phyloP scores from a whole-genome alignment of 2,888 invertebrate genomes.

The Melanotus villosus region DNA sequence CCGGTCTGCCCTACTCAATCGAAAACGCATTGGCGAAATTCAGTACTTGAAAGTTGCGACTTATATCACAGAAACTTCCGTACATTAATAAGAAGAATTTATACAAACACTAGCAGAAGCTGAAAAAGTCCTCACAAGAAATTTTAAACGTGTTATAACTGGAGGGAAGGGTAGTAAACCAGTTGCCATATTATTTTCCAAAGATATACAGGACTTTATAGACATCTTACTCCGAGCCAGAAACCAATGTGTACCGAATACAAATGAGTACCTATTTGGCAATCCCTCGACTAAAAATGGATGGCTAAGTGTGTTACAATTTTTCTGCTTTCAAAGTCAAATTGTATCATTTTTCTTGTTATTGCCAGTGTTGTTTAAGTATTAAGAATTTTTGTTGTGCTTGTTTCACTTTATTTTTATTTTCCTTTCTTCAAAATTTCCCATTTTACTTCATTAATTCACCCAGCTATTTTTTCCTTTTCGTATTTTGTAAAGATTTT shows the following conservation, averaged over 20 bases:
- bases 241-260: conserved; percentile 38
- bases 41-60: conserved; percentile 40
- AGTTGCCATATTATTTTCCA: conserved; percentile 50
- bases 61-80: conserved; percentile 19
- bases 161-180: conserved; percentile 49
- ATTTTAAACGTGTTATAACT: conserved; percentile 50
- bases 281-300: conserved; percentile 45
- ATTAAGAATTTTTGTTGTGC: too few species aligned
- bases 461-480: too few species aligned
- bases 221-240: conserved; percentile 42
- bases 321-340: too few species aligned
- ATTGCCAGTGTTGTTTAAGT: too few species aligned
- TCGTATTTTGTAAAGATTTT: too few species aligned
- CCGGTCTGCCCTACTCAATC: too few species aligned
- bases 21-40: conserved; percentile 46
- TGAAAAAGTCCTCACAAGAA: conserved; percentile 45
- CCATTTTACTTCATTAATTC: too few species aligned
- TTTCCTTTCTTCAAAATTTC: too few species aligned
- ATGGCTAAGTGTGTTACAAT: conserved; percentile 51
- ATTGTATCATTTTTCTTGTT: too few species aligned
- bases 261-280: conserved; percentile 52
- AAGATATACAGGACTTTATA: conserved; percentile 42
- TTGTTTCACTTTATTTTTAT: too few species aligned
- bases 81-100: conserved; percentile 43
- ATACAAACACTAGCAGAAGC: conserved; percentile 40